Conservation (phyloP, 2,113 vertebrate genomes). For the Callorhinus ursinus region DNA sequence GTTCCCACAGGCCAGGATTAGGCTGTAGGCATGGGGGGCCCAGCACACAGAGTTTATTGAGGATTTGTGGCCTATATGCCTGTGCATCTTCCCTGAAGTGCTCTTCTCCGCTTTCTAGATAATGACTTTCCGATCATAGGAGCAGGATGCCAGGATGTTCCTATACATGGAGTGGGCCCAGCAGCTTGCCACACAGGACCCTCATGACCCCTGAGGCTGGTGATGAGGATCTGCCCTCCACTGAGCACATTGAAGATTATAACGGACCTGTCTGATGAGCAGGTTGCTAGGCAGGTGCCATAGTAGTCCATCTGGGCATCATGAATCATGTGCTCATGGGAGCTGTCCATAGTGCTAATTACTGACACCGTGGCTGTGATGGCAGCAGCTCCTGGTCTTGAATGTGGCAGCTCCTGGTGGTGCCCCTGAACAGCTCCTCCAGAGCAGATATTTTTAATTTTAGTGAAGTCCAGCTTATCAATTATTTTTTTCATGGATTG, state of each 20-base stretch:
- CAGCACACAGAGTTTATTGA: slow-evolving; percentile 99
- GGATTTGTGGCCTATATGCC: slow-evolving; percentile 95
- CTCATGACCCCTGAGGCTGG: slow-evolving; percentile 95
- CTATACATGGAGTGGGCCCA: slow-evolving; percentile 99
- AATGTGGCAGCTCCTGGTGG: neutral
- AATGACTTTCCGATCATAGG: slow-evolving; percentile 97
- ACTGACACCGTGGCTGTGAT: slow-evolving; percentile 90
- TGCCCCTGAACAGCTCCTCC: neutral
- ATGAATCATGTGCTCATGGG: slow-evolving; percentile 99
- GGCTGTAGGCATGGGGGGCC: slow-evolving; percentile 95
- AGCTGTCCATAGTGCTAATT: slow-evolving; percentile 98
- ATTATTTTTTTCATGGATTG: neutral
- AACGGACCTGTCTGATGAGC: slow-evolving; percentile 96
- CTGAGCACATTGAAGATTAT: slow-evolving; percentile 98
- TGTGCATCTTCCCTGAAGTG: slow-evolving; percentile 96
- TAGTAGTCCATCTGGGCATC: slow-evolving; percentile 99
- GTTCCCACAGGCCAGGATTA: slow-evolving; percentile 96
- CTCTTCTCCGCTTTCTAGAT: slow-evolving; percentile 98
- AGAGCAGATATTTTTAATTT: neutral
- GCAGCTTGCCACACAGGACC: slow-evolving; percentile 98
- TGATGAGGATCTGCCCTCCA: slow-evolving; percentile 96
- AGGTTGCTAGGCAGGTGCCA: slow-evolving; percentile 95
- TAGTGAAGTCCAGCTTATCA: neutral
- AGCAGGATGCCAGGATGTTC: slow-evolving; percentile 96
- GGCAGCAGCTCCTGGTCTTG: neutral